Percentiles rank a stretch among this genome's conserved stretches.
Conservation (phyloP, 2,113 vertebrate species). For the Leuciscus idus region DNA sequence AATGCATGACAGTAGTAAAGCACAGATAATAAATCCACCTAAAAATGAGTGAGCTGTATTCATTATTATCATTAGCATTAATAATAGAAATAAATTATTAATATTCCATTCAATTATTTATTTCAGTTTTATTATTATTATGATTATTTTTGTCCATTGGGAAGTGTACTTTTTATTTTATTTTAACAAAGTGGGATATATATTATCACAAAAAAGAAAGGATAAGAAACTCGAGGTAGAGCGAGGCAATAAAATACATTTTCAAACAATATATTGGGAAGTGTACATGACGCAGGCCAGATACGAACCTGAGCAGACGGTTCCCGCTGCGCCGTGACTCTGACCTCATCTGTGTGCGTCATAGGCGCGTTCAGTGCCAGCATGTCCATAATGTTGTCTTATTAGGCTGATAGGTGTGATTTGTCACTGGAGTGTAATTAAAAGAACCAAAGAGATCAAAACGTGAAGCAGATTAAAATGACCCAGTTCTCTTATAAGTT, state of each 20-base stretch:
- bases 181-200: no score
- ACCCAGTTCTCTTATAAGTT: no score
- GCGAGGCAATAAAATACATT: no score
- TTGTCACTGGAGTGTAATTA: background rate
- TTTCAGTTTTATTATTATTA: no score
- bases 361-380: background rate
- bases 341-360: background rate
- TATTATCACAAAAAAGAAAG: no score
- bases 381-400: background rate
- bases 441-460: no score
- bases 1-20: background rate
- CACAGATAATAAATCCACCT: background rate
- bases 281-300: background rate
- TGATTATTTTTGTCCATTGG: background rate
- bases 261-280: no score
- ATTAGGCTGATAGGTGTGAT: background rate
- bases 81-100: no score
- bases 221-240: no score
- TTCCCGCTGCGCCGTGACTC: background rate
- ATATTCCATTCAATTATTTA: background rate
- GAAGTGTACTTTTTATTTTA: background rate
- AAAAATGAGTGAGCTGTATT: no score
- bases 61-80: background rate
- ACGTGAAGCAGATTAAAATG: no score
- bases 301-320: background rate